A percentile compares a stretch with the other conserved stretches of the same genome.
Evolutionary conservation across 2,113 vertebrate genomes (phyloP).

Genomic region (Hippocampus guttulatus): DNA sequence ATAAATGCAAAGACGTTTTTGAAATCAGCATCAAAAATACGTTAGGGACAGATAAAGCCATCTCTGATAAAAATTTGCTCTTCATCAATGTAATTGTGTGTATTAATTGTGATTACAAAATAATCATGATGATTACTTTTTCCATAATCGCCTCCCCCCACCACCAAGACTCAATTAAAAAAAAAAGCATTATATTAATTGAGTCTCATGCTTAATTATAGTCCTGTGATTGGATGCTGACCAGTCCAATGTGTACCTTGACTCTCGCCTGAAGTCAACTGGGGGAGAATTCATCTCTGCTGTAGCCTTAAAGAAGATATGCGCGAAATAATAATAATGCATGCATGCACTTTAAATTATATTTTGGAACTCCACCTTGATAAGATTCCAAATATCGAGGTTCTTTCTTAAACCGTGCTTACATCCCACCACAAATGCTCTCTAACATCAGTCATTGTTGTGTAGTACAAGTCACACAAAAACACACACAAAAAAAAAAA

Average conservation of each 20-base stretch:
- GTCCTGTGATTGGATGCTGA: neutral
- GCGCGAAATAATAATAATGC: neutral
- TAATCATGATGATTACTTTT: too few species aligned
- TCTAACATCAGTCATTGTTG: neutral
- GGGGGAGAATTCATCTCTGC: neutral
- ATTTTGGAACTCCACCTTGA: neutral
- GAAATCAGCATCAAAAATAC: too few species aligned
- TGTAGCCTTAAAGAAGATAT: neutral
- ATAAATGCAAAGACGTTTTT: too few species aligned
- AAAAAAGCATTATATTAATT: neutral
- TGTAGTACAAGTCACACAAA: neutral
- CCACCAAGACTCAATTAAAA: neutral
- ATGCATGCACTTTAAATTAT: too few species aligned
- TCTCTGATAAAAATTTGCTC: too few species aligned
- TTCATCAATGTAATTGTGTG: too few species aligned
- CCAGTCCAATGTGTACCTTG: neutral
- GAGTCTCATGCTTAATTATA: neutral
- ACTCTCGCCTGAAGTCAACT: neutral
- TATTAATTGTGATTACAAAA: too few species aligned
- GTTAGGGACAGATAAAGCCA: too few species aligned
- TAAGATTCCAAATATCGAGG: neutral
- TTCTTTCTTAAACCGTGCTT: neutral
- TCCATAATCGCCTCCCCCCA: neutral
- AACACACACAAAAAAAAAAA: neutral
- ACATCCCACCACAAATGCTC: neutral